These are phyloP conservation scores for Eriocheir sinensis DNA, from an alignment of 1,140 invertebrate species.

Conservation along the genomic window DNA sequence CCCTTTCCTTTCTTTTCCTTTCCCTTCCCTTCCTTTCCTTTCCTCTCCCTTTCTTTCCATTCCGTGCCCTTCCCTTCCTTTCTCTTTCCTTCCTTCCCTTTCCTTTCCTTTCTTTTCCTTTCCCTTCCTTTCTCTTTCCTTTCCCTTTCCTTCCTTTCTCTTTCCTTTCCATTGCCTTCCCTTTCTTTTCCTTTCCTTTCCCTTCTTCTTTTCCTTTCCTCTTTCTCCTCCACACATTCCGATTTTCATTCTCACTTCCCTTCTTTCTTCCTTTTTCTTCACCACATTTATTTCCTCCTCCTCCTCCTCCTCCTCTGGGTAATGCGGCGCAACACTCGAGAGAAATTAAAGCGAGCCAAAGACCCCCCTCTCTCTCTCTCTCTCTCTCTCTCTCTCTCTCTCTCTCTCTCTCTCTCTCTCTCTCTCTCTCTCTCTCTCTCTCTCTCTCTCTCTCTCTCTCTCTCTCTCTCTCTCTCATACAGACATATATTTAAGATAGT, in stretches of 20 bases:
- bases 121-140: background rate
- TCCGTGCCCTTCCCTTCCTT: background rate
- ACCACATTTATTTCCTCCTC: too few relatives aligned
- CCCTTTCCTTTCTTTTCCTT: background rate
- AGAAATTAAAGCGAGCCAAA: background rate
- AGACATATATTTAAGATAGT: too few relatives aligned
- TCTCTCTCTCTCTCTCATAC: slow-evolving; percentile 20
- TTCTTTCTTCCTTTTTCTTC: too few relatives aligned
- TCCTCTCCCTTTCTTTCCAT: background rate
- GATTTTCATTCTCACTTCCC: too few relatives aligned
- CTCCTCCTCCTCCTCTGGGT: background rate
- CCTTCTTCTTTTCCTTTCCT: too few relatives aligned
- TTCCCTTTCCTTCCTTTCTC: too few relatives aligned
- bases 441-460: background rate
- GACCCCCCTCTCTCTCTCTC: background rate
- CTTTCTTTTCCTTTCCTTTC: too few relatives aligned
- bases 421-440: background rate
- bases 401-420: too few relatives aligned
- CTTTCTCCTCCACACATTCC: too few relatives aligned
- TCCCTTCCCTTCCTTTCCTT: background rate
- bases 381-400: background rate
- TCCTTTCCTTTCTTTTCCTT: background rate
- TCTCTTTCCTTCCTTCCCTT: background rate
- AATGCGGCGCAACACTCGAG: background rate
- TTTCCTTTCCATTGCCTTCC: too few relatives aligned